Evolutionary conservation across 2,888 invertebrate genomes (phyloP).

Genomic region (Cantharis flavilabris): DNA sequence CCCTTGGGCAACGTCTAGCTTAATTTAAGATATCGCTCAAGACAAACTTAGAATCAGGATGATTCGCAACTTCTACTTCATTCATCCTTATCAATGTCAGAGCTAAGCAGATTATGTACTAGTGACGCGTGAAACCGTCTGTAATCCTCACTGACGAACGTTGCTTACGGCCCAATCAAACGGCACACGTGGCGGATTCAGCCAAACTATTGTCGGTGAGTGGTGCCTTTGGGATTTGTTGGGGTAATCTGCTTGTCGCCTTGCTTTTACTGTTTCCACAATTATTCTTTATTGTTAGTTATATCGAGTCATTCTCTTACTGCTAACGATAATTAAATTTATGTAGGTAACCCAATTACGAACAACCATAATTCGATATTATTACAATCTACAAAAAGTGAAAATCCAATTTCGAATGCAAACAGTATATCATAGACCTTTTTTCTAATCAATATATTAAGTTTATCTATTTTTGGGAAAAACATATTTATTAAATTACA

Average conservation of each 20-base stretch:
- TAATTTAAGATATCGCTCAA: conserved; percentile 26
- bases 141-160: conserved; percentile 57
- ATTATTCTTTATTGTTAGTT: conserved; percentile 45
- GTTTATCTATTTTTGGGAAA: neutral
- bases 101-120: conserved; percentile 62
- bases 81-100: conserved; percentile 66
- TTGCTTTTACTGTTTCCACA: conserved; percentile 44
- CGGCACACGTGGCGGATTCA: conserved; percentile 51
- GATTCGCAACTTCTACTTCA: conserved; percentile 54
- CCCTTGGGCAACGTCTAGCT: conserved; percentile 28
- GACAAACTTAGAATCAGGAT: conserved; percentile 37
- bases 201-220: conserved; percentile 42
- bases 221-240: conserved; percentile 47
- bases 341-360: neutral
- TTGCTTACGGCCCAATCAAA: conserved; percentile 56
- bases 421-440: neutral
- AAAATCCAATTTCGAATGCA: neutral
- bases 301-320: conserved; percentile 1
- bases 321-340: neutral
- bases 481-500: neutral
- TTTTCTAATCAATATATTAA: neutral
- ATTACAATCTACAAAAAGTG: neutral
- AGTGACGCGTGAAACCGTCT: conserved; percentile 59
- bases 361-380: conserved; percentile 11
- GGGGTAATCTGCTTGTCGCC: conserved; percentile 49